Percentiles rank a stretch among this genome's conserved stretches.
Conservation (phyloP, 2,797 vertebrate species). For the Enteromius viviparus region DNA sequence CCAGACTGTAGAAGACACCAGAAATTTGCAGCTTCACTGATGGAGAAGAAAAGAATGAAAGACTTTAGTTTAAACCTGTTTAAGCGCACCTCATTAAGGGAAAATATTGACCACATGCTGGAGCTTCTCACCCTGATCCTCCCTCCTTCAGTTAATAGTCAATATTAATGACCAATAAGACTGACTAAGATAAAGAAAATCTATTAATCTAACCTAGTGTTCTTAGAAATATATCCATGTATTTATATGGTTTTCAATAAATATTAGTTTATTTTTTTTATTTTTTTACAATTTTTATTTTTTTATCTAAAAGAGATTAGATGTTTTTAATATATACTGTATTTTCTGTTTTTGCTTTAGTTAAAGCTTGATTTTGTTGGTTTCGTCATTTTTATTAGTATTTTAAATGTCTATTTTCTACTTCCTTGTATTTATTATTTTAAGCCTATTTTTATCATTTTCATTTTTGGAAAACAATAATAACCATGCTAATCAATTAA, state of each 20-base stretch:
- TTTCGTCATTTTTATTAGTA: neutral
- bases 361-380: neutral
- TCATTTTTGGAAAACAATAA: neutral
- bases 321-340: neutral
- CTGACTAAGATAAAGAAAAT: neutral
- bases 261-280: neutral
- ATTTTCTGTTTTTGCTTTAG: neutral
- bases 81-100: neutral
- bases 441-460: neutral
- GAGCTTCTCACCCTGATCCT: neutral
- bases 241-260: neutral
- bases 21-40: slow-evolving; percentile 47
- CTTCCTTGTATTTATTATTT: neutral
- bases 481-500: neutral
- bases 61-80: neutral
- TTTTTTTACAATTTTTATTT: no score
- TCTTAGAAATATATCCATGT: neutral
- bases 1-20: slow-evolving; percentile 47
- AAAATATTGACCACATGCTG: neutral
- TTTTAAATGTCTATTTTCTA: neutral
- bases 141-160: neutral
- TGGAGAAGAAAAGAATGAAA: neutral
- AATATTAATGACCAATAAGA: neutral
- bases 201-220: neutral
- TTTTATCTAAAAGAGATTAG: no score